These are phyloP conservation scores for Monochamus saltuarius DNA, from an alignment of 1,140 invertebrate species.

Conservation along the genomic window DNA sequence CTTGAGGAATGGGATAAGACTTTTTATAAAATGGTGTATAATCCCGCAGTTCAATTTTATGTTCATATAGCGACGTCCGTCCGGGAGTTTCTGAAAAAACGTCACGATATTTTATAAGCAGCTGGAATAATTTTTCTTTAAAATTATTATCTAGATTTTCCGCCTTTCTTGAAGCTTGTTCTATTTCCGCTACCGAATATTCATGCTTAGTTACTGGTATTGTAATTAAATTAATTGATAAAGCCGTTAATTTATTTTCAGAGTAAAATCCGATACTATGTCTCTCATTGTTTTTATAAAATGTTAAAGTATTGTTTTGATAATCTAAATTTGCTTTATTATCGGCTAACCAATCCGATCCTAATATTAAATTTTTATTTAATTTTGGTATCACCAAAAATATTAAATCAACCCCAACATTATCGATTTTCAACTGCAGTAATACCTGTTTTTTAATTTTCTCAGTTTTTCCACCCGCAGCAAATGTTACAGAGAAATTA, in stretches of 20 bases:
- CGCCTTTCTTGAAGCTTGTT: background rate
- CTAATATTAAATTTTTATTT: background rate
- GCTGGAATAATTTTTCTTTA: background rate
- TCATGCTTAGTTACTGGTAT: background rate
- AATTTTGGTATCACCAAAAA: background rate
- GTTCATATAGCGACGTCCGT: background rate
- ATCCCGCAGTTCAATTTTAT: constrained; percentile 3
- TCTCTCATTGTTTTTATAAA: background rate
- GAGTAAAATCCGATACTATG: background rate
- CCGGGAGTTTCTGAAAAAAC: constrained; percentile 2
- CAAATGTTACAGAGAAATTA: no score
- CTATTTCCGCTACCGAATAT: background rate
- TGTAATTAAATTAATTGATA: background rate
- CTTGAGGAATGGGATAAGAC: background rate
- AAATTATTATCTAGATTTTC: no score
- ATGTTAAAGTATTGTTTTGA: background rate
- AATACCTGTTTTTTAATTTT: background rate
- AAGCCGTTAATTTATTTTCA: background rate
- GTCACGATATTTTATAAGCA: background rate
- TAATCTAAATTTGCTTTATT: background rate
- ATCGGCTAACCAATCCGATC: background rate
- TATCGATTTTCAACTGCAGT: background rate
- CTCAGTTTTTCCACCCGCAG: no score
- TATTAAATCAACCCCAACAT: background rate
- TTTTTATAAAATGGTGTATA: background rate